These are phyloP conservation scores for Callosobruchus maculatus DNA, from an alignment of 2,888 invertebrate species.

Conservation along the genomic window DNA sequence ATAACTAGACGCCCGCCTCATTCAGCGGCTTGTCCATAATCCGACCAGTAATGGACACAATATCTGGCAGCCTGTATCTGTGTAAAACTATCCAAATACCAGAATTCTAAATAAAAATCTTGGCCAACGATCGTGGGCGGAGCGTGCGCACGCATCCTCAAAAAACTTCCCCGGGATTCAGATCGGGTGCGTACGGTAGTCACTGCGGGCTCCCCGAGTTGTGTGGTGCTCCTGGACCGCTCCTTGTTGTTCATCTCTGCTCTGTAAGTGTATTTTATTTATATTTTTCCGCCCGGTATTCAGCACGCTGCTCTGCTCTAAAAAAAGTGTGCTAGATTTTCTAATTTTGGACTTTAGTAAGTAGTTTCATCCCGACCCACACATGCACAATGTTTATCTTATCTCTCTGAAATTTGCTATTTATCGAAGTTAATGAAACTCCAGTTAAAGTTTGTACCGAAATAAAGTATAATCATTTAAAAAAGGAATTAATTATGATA, in stretches of 20 bases:
- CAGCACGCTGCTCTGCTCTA: background rate
- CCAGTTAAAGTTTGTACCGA: too few species aligned
- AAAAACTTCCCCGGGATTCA: slow-evolving; percentile 20
- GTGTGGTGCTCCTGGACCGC: slow-evolving; percentile 51
- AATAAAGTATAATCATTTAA: too few species aligned
- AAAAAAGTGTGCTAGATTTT: background rate
- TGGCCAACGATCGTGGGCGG: slow-evolving; percentile 10
- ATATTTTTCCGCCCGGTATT: background rate
- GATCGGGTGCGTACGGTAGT: slow-evolving; percentile 36
- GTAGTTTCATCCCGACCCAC: background rate
- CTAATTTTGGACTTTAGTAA: background rate
- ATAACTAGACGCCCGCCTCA: background rate
- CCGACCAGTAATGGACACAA: background rate
- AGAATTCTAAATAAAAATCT: slow-evolving; percentile 1
- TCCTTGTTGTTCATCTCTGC: slow-evolving; percentile 37
- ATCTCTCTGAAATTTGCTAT: too few species aligned
- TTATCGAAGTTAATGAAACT: too few species aligned
- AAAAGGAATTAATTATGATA: too few species aligned
- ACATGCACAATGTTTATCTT: background rate
- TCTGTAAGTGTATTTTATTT: slow-evolving; percentile 35
- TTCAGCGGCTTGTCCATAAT: background rate
- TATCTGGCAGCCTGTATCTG: background rate
- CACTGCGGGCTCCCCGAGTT: slow-evolving; percentile 50
- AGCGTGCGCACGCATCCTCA: slow-evolving; percentile 27
- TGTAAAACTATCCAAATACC: slow-evolving; percentile 1